Evolutionary conservation across 2,888 invertebrate species (phyloP).

Genomic region (Agrilus cyanescens): DNA sequence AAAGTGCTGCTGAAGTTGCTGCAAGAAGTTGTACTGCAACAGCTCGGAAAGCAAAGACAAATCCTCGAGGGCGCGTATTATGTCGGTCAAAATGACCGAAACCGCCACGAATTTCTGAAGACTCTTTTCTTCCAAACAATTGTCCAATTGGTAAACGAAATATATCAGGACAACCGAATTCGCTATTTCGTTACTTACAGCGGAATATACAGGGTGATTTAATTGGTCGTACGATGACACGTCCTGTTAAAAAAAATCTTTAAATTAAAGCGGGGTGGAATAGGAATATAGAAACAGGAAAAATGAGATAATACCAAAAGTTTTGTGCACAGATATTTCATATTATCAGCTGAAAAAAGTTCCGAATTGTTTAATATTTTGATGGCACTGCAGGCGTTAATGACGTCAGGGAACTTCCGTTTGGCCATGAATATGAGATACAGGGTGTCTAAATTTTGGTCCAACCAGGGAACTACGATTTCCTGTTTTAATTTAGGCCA

Average conservation of each 20-base stretch:
- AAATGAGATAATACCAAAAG: too few species aligned
- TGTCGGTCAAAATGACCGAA: conserved; percentile 45
- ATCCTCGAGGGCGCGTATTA: conserved; percentile 38
- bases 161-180: conserved; percentile 39
- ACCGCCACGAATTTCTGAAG: conserved; percentile 49
- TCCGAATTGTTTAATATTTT: too few species aligned
- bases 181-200: conserved; percentile 43
- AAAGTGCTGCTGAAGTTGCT: conserved; percentile 50
- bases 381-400: too few species aligned
- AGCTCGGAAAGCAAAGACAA: conserved; percentile 43
- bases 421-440: background rate
- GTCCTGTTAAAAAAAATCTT: too few species aligned
- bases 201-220: conserved; percentile 53
- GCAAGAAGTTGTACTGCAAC: conserved; percentile 52
- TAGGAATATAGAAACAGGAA: too few species aligned
- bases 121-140: conserved; percentile 39
- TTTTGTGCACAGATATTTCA: too few species aligned
- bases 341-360: too few species aligned
- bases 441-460: background rate
- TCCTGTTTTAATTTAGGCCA: too few species aligned
- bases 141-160: conserved; percentile 47
- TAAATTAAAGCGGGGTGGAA: too few species aligned
- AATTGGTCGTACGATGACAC: conserved; percentile 16
- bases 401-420: too few species aligned
- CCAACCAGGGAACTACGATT: background rate